Percentiles rank a stretch among this genome's conserved stretches.
Conservation (phyloP, 2,797 vertebrate genomes). For the Phalanger gymnotis region DNA sequence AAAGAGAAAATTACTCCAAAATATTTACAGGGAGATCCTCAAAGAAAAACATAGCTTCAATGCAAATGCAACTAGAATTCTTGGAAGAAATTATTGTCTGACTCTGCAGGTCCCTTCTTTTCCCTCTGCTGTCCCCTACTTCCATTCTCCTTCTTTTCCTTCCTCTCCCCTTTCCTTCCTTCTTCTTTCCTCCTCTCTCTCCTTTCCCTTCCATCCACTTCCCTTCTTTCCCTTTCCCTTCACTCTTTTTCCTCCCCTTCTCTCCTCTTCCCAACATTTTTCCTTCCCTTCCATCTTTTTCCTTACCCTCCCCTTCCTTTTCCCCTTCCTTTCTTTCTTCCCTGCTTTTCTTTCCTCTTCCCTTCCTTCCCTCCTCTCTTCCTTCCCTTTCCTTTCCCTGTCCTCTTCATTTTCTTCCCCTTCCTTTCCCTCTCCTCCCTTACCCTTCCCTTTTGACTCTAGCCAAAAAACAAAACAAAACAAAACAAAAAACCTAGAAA, state of each 20-base stretch:
- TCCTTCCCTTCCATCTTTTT: no score
- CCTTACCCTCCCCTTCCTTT: rapidly evolving
- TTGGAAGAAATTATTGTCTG: neutral
- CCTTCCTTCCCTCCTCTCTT: neutral
- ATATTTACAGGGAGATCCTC: neutral
- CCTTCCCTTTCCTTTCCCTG: neutral
- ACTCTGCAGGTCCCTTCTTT: neutral
- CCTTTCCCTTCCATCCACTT: no score
- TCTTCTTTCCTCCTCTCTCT: neutral
- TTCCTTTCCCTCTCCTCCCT: neutral
- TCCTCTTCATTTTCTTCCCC: neutral
- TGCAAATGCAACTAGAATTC: neutral
- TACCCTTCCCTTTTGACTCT: neutral
- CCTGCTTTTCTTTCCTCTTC: neutral
- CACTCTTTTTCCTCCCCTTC: no score
- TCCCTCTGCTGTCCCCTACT: no score
- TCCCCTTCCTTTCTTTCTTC: neutral
- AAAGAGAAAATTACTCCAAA: neutral
- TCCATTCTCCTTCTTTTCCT: no score
- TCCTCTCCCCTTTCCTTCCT: no score
- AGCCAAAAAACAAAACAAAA: neutral
- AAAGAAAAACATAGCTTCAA: neutral
- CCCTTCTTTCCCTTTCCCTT: neutral
- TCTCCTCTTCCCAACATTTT: neutral
- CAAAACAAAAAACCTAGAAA: neutral